Conservation (phyloP, 2,797 vertebrate genomes). For the Sebastes kiyomatsui region DNA sequence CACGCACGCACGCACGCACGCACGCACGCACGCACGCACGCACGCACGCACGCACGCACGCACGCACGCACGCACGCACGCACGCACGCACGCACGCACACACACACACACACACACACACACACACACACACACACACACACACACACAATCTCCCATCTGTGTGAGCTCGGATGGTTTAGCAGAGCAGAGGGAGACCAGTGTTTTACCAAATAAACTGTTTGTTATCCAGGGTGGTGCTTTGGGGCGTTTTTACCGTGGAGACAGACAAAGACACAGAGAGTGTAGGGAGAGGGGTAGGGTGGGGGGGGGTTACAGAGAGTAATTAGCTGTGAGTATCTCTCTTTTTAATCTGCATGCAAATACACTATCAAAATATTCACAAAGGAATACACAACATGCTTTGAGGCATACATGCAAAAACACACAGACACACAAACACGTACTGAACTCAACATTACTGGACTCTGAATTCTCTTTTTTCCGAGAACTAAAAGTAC, state of each 20-base stretch:
- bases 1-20: no score
- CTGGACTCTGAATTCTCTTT: not conserved
- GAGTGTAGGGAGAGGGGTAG: not conserved
- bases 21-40: no score
- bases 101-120: no score
- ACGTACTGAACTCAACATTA: not conserved
- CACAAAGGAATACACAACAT: slow-evolving; percentile 3
- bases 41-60: no score
- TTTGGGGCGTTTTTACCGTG: not conserved
- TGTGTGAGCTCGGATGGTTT: not conserved
- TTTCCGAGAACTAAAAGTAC: slow-evolving; percentile 11
- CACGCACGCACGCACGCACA: no score
- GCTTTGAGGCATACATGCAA: not conserved
- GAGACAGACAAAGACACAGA: not conserved
- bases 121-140: not conserved
- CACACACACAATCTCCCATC: not conserved
- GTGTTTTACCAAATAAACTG: not conserved
- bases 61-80: no score
- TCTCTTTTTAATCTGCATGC: slow-evolving; percentile 12
- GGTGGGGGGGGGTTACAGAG: not conserved
- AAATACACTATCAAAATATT: slow-evolving; percentile 13
- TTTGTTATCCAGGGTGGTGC: slow-evolving; percentile 4
- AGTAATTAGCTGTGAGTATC: slow-evolving; percentile 3
- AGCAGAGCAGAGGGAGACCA: not conserved
- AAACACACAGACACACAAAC: not conserved